Evolutionary conservation across 2,113 vertebrate genomes (phyloP), one percentile per base, ranked within the genome.

Genomic region (Sceloporus undulatus): DNA sequence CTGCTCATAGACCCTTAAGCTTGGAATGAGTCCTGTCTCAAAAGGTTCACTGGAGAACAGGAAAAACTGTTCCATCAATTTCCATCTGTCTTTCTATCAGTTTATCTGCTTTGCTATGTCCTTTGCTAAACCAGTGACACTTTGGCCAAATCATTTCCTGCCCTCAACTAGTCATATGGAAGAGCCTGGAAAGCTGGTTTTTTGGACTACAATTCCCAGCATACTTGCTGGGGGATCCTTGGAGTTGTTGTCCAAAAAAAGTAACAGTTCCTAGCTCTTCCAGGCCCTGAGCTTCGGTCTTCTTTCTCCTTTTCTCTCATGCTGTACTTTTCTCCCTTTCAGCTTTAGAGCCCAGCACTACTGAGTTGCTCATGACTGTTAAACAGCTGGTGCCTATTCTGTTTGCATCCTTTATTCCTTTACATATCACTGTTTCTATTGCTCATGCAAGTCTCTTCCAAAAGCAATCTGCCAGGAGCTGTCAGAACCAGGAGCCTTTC

Each of bases 401-500:
- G 66, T n/a, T n/a, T 65, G 34, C 74, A 40, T 9, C 73, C 40
- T 56, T 48, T 77, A 65, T 29, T 21, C 59, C 11, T 25, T 62
- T 40, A 66, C 34, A 42, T 34, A 40, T 82, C 56, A 14, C 56
- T 85, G 59, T 48, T 42, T 34, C 29, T 71, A 76, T 66, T 77
- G 38, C 25, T 29, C 71, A 75, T 34, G 52, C 52, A 85, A 59
- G 27, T n/a, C n/a, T 74, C 54, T 77, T 40, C 56, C 56, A 77
- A 85, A 85, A 42, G 13, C 29, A n/a, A 56, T 18, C 52, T 48
- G 48, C 62, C 68, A 52, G 38, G 34, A 82, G 79, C 34, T 82
- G 78, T 34, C 79, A 65, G 79, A 82, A 66, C 59, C 79, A 82
- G 21, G 79, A 66, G 59, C 34, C 54, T 79, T 79, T 34, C 56